Percentiles rank a stretch among this genome's conserved stretches.
Evolutionary conservation across 2,888 invertebrate genomes (phyloP).

Genomic region (Morpho helenor): DNA sequence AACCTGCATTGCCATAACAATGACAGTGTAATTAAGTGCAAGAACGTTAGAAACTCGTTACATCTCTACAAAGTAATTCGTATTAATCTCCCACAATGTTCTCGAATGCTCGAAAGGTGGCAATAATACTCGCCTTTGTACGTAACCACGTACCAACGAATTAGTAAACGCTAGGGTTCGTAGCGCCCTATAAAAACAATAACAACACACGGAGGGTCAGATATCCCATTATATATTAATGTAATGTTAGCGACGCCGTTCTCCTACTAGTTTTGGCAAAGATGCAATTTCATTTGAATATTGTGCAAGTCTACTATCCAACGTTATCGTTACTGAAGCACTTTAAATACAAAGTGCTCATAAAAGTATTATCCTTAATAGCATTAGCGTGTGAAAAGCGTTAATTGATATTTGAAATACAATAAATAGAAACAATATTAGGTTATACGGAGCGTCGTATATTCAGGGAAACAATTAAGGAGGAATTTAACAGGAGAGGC

Average conservation of each 20-base stretch:
- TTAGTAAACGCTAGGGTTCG: conserved; percentile 27
- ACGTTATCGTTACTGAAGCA: conserved; percentile 60
- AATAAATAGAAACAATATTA: conserved; percentile 15
- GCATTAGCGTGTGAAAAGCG: conserved; percentile 41
- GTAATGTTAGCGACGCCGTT: conserved; percentile 73
- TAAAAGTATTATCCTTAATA: conserved; percentile 54
- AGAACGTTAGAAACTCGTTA: too few species aligned
- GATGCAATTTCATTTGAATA: conserved; percentile 80
- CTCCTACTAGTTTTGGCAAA: conserved; percentile 76
- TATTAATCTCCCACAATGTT: background rate
- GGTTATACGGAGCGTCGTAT: conserved; percentile 35
- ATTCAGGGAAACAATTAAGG: conserved; percentile 59
- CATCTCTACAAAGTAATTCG: too few species aligned
- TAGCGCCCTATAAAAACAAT: conserved; percentile 73
- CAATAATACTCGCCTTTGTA: conserved; percentile 33
- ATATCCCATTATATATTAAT: conserved; percentile 75
- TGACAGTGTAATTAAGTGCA: too few species aligned
- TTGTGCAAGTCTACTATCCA: conserved; percentile 71
- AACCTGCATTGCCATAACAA: too few species aligned
- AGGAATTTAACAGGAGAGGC: conserved; percentile 54
- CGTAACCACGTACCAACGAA: background rate
- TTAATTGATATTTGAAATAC: conserved; percentile 49
- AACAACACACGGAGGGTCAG: conserved; percentile 64
- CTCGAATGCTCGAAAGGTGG: conserved; percentile 45
- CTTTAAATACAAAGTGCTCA: conserved; percentile 71